A percentile compares a stretch with the other conserved stretches of the same genome.
Evolutionary conservation across 2,113 vertebrate genomes (phyloP).

Genomic region (Daubentonia madagascariensis): DNA sequence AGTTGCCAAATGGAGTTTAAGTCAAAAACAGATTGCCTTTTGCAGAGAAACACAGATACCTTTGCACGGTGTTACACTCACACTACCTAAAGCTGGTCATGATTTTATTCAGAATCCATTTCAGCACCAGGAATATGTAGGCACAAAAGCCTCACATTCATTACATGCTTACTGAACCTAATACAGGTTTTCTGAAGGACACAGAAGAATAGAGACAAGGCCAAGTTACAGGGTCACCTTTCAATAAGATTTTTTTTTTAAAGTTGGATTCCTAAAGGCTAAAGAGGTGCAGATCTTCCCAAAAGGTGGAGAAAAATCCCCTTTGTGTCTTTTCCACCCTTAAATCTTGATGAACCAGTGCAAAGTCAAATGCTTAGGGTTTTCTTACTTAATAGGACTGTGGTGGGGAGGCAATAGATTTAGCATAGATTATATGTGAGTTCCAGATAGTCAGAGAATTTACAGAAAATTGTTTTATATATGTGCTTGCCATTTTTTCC

Average conservation of each 20-base stretch:
- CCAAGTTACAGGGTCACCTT: not conserved
- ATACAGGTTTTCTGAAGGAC: not conserved
- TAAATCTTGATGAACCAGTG: not conserved
- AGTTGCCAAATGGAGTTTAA: conserved; percentile 40
- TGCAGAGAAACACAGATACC: not conserved
- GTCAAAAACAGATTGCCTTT: conserved; percentile 28
- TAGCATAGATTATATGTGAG: not conserved
- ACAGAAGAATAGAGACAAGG: not conserved
- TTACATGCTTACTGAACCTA: not conserved
- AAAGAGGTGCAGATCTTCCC: not conserved
- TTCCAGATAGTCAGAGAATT: not conserved
- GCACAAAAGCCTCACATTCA: not conserved
- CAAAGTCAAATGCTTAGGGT: not conserved
- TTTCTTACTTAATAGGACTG: not conserved
- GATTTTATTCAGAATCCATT: not conserved
- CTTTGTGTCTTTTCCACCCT: not conserved
- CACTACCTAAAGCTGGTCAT: not conserved
- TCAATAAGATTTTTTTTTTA: not conserved
- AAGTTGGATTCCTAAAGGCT: not conserved
- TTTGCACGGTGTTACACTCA: accelerated
- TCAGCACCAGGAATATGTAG: not conserved
- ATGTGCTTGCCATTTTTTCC: not conserved
- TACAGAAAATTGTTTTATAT: not conserved
- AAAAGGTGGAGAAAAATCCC: not conserved
- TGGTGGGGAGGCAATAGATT: not conserved